Base-by-base conservation (phyloP, 2,113 vertebrate genomes). In the Tragelaphus imberbis region DNA sequence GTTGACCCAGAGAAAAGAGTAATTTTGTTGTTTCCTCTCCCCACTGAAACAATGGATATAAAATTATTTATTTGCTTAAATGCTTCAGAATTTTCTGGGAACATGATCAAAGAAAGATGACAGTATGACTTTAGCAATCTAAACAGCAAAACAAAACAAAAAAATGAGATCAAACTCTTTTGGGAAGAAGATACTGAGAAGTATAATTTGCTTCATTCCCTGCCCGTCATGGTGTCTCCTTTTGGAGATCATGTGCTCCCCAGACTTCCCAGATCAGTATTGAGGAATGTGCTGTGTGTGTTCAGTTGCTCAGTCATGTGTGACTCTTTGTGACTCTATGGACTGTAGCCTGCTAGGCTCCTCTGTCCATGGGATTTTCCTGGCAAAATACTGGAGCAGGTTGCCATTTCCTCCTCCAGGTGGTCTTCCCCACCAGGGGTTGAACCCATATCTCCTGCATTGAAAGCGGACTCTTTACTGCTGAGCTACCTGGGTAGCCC, bases 21-120 rank as follows among this genome's bases (percentile, higher is more conserved):
- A 75, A 94, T 49, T 96, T 92, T 88, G 77, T 90, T 47, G 91
- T 96, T 96, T 94, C 71, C 86, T 97, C 23, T 75, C 7, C 91
- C 53, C 53, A 96, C 44, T 96, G 94, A 91, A 89, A 89, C 49
- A 97, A 71, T 14, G 84, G 33, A 91, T 92, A 49, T 51, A 96
- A 65, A 77, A 87, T 97, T 97, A 93, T 97, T 95, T 97, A 84
- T 97, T 97, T 93, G 68, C 36, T 97, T 97, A 97, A 92, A 93
- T 97, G 65, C 53, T 96, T 94, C 85, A 97, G 86, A 93, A 96
- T 90, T 96, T 96, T 96, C 88, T 95, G 82, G 96, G 80, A 97
- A 98, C 21, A 49, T 59, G 91, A 96, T 89, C 91, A 96, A 95
- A 94, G 90, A 63, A 97, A 96, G 97, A 95, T 93, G 90, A 90